Evolutionary conservation across 1,140 invertebrate genomes (phyloP).

Genomic region (Atopsyche davidsoni): DNA sequence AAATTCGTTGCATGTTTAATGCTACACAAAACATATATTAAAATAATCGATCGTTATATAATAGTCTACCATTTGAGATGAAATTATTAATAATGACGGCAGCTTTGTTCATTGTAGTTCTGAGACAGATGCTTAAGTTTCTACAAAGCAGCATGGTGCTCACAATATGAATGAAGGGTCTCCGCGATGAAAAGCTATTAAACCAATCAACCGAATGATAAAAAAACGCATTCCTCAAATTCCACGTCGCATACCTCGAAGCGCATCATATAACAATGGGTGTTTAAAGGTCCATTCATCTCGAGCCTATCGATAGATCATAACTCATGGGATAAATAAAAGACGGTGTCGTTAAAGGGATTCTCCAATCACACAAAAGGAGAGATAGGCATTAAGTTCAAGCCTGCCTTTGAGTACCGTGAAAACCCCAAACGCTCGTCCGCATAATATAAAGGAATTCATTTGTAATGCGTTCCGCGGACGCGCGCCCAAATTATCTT

Average conservation of each 20-base stretch:
- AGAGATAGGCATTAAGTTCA: not conserved
- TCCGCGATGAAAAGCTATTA: constrained; percentile 24
- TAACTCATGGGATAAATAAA: constrained; percentile 23
- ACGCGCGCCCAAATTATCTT: no score
- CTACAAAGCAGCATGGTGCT: constrained; percentile 16
- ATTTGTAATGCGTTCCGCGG: no score
- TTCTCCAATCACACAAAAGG: constrained; percentile 18
- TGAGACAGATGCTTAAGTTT: no score
- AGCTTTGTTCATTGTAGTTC: no score
- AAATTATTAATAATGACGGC: no score
- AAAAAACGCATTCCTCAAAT: constrained; percentile 23
- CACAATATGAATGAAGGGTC: not conserved
- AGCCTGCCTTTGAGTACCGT: constrained; percentile 2
- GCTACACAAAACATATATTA: no score
- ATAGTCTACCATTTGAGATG: no score
- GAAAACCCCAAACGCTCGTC: constrained; percentile 13
- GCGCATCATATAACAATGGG: constrained; percentile 22
- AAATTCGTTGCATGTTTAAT: no score
- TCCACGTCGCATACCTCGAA: constrained; percentile 11
- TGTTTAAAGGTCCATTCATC: constrained; percentile 30
- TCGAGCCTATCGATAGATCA: constrained; percentile 16
- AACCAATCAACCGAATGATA: constrained; percentile 25
- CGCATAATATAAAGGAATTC: no score
- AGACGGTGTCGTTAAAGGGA: constrained; percentile 27
- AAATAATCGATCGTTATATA: no score